Conservation (phyloP, 2,113 vertebrate species). For the Tonatia bakeri region DNA sequence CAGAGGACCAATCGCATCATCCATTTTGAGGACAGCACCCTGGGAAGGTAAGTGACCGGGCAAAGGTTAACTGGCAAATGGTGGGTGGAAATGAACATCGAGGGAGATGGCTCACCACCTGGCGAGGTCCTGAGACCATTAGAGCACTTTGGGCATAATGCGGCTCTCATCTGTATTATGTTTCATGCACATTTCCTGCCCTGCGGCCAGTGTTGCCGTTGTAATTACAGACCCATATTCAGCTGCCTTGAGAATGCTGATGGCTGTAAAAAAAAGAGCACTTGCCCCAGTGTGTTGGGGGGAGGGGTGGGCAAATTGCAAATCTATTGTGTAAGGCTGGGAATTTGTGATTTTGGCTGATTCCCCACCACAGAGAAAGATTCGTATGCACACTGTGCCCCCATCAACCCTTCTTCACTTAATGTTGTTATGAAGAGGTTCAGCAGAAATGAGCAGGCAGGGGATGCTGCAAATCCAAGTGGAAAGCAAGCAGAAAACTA, state of each 20-base stretch:
- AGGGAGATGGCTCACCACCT: slow-evolving; percentile 36
- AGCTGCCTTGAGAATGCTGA: slow-evolving; percentile 37
- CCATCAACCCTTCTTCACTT: background rate
- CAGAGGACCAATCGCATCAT: background rate
- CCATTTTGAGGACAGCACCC: background rate
- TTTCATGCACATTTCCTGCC: slow-evolving; percentile 45
- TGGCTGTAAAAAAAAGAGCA: slow-evolving; percentile 35
- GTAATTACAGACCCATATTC: slow-evolving; percentile 54
- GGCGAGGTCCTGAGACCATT: slow-evolving; percentile 14
- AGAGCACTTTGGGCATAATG: background rate
- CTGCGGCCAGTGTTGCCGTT: slow-evolving; percentile 24
- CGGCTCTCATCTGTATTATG: slow-evolving; percentile 18
- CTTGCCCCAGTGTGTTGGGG: background rate
- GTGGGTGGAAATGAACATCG: slow-evolving; percentile 26
- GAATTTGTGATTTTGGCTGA: slow-evolving; percentile 30
- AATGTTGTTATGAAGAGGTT: background rate
- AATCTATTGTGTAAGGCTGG: background rate
- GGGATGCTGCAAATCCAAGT: background rate
- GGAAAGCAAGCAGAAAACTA: background rate
- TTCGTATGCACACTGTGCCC: background rate
- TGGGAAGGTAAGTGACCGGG: slow-evolving; percentile 35
- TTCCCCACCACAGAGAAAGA: background rate
- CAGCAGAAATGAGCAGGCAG: background rate
- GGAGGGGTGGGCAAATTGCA: background rate
- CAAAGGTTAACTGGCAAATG: slow-evolving; percentile 41